Percentiles rank a stretch among this genome's conserved stretches.
Conservation (phyloP, 2,113 vertebrate species). For the Narcine bancroftii region DNA sequence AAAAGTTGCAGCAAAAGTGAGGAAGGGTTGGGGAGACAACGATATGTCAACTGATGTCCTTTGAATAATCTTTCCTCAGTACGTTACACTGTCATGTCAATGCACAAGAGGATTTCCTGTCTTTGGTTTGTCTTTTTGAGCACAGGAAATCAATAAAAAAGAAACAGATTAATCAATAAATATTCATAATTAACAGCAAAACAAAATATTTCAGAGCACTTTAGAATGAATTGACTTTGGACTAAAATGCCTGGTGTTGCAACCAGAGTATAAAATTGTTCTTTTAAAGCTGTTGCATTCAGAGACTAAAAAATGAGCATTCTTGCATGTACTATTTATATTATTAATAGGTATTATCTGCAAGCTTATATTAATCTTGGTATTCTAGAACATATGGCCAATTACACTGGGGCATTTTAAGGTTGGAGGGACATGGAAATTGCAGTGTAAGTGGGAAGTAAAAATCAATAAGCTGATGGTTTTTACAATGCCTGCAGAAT, state of each 20-base stretch:
- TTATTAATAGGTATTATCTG: background rate
- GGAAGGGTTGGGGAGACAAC: background rate
- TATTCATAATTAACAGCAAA: background rate
- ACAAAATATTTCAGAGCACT: background rate
- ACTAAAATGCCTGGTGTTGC: background rate
- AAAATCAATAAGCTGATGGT: conserved; percentile 16
- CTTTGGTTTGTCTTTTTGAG: background rate
- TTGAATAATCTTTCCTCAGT: background rate
- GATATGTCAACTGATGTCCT: background rate
- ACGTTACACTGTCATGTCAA: too few relatives aligned
- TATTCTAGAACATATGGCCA: background rate
- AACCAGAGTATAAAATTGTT: background rate
- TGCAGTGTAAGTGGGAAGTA: background rate
- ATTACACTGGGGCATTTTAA: background rate
- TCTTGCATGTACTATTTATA: background rate
- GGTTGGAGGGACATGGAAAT: background rate
- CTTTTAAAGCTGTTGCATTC: background rate
- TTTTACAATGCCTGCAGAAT: too few relatives aligned
- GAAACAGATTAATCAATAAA: background rate
- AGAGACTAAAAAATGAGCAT: background rate
- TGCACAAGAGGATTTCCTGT: background rate
- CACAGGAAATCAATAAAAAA: background rate
- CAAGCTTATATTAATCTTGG: background rate
- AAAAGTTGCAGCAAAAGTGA: too few relatives aligned
- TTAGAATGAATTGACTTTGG: background rate